Percentiles rank a stretch among this genome's conserved stretches.
Conservation (phyloP, 1,140 invertebrate species). For the Lethocerus indicus region DNA sequence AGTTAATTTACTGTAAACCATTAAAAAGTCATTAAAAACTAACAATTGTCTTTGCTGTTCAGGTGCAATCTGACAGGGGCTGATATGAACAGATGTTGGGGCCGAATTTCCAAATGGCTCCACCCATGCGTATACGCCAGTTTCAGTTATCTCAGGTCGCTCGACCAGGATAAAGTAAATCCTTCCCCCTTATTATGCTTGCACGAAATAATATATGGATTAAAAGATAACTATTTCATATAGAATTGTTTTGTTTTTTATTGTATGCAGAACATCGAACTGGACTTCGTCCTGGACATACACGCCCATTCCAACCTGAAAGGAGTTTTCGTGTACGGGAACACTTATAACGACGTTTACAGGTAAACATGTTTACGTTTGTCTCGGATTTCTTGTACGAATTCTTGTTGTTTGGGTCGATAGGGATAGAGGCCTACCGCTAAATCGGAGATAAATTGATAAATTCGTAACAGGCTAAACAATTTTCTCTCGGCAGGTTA, state of each 20-base stretch:
- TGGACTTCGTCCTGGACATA: constrained; percentile 88
- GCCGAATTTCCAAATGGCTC: constrained; percentile 68
- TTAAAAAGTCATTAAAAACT: too few species aligned
- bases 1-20: too few species aligned
- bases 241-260: background rate
- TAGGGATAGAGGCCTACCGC: too few species aligned
- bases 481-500: too few species aligned
- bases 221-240: background rate
- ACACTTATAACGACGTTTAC: constrained; percentile 88
- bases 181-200: background rate
- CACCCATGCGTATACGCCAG: constrained; percentile 77
- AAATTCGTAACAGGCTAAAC: too few species aligned
- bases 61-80: constrained; percentile 78
- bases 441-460: too few species aligned
- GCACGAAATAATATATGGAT: background rate
- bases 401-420: too few species aligned
- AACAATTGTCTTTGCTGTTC: too few species aligned
- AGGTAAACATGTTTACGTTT: constrained; percentile 33
- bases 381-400: too few species aligned
- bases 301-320: constrained; percentile 84
- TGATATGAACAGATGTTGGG: constrained; percentile 85
- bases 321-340: constrained; percentile 91
- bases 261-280: constrained; percentile 43
- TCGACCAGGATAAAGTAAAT: constrained; percentile 50
- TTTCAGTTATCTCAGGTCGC: constrained; percentile 54